Percentiles rank a stretch among this genome's conserved stretches.
Conservation (phyloP, 2,113 vertebrate genomes). For the Paralichthys olivaceus region DNA sequence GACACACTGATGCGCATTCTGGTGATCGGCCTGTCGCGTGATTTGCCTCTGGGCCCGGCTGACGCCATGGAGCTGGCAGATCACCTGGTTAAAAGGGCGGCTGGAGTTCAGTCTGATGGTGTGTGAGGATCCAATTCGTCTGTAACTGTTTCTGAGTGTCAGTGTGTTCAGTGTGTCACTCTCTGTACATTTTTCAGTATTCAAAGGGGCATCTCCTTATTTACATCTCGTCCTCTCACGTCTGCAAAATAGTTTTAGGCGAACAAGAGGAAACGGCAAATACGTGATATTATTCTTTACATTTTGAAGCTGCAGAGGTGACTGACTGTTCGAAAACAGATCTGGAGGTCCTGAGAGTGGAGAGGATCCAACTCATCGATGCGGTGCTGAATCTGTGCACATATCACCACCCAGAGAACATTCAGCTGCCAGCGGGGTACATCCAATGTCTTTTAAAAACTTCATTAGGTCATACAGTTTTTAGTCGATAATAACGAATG, state of each 20-base stretch:
- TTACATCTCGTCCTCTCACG: not conserved
- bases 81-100: slow-evolving; percentile 96
- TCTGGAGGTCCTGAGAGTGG: slow-evolving; percentile 94
- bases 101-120: slow-evolving; percentile 95
- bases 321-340: slow-evolving; percentile 80
- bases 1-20: slow-evolving; percentile 97
- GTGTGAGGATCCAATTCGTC: slow-evolving; percentile 24
- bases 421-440: slow-evolving; percentile 96
- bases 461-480: not conserved
- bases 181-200: not conserved
- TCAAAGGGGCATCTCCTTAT: not conserved
- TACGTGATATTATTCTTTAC: not conserved
- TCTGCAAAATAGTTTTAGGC: slow-evolving; percentile 15
- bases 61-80: slow-evolving; percentile 98
- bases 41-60: slow-evolving; percentile 93
- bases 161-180: slow-evolving; percentile 27
- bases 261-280: slow-evolving; percentile 9
- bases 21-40: slow-evolving; percentile 94
- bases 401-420: slow-evolving; percentile 98
- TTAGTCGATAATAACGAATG: slow-evolving; percentile 23
- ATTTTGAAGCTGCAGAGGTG: not conserved
- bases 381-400: slow-evolving; percentile 97
- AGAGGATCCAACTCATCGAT: slow-evolving; percentile 95
- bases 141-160: slow-evolving; percentile 15
- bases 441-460: slow-evolving; percentile 21